Evolutionary conservation across 2,888 invertebrate genomes (phyloP), one percentile per base, ranked within the genome.

Genomic region (Tipula unca): DNA sequence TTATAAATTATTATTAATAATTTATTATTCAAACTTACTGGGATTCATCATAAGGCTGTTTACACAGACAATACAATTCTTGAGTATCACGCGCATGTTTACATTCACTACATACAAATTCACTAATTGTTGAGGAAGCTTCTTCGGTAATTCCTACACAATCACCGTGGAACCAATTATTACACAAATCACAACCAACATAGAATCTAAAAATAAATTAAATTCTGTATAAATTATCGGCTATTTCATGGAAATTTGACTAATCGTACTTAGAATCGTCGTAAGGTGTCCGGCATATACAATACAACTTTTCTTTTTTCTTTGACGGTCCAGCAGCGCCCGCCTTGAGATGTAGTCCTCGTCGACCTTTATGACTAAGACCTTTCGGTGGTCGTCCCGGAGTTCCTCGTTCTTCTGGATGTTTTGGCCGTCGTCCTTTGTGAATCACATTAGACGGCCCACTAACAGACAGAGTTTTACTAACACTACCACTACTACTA

Each of bases 121-220:
- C 96, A 85, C 97, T 96, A 91, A 99, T 93, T 32, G 94, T 94
- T 90, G 96, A 96, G 87, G 98, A 97, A 92, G 96, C 95, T 90
- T 96, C 95, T 91, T 98, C 98, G 0, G 96, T 96, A 86, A 99
- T 96, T 83, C 96, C 96, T 13, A 99, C 98, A 90, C 99, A 99
- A 88, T 96, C 96, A 0, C 98, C 98, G 90, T 99, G 99, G 93
- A 98, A 99, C 99, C 99, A 99, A 91, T 98, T 98, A 89, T 96
- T 97, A 91, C 99, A 99, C 89, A 97, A 92, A 91, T 99, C 98
- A 91, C 99, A 99, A 86, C 98, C 98, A 87, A 99, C 97, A 91
- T 99, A 99, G 91, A 99, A 99, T 90, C 96, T 97, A 86, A 85
- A 87, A 82, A 85, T 85, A 13, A 39, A 48, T 20, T 35, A 86